phyloP scores from a whole-genome alignment of 2,797 vertebrate genomes.

The Eremophila alpestris region DNA sequence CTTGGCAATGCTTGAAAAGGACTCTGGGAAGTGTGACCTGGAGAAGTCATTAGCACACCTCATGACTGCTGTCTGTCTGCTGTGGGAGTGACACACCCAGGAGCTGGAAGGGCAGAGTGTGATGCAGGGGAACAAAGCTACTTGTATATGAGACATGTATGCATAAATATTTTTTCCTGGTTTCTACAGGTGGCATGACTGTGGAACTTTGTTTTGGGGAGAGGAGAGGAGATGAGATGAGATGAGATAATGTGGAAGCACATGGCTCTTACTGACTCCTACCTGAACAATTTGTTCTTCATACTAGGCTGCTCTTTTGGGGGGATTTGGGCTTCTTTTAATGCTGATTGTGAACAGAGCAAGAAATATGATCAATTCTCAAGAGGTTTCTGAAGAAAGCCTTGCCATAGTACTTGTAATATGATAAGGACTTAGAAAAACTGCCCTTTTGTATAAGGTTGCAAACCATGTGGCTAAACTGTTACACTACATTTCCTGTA shows the following conservation, averaged over 20 bases:
- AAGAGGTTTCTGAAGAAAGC: constrained; percentile 9
- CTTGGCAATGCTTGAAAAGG: constrained; percentile 54
- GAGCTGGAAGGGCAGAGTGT: background rate
- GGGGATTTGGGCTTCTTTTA: constrained; percentile 1
- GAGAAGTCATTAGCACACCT: background rate
- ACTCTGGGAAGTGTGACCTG: constrained; percentile 30
- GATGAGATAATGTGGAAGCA: background rate
- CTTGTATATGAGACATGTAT: background rate
- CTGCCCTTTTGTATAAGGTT: constrained; percentile 59
- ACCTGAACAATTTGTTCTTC: background rate
- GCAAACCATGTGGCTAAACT: constrained; percentile 66
- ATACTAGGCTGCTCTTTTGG: constrained; percentile 7
- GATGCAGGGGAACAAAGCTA: background rate
- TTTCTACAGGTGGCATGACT: constrained; percentile 1
- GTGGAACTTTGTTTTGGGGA: background rate
- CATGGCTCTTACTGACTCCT: constrained; percentile 2
- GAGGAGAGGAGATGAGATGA: background rate
- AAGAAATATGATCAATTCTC: background rate
- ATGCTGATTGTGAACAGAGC: background rate
- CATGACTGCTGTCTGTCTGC: background rate
- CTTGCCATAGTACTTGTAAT: background rate
- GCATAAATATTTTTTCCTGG: background rate
- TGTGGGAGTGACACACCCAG: background rate
- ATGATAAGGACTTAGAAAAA: constrained; percentile 43
- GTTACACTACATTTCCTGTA: constrained; percentile 75